Conservation (phyloP, 92 coral and sea anemone species). For the Umimayanthus chanpuru region DNA sequence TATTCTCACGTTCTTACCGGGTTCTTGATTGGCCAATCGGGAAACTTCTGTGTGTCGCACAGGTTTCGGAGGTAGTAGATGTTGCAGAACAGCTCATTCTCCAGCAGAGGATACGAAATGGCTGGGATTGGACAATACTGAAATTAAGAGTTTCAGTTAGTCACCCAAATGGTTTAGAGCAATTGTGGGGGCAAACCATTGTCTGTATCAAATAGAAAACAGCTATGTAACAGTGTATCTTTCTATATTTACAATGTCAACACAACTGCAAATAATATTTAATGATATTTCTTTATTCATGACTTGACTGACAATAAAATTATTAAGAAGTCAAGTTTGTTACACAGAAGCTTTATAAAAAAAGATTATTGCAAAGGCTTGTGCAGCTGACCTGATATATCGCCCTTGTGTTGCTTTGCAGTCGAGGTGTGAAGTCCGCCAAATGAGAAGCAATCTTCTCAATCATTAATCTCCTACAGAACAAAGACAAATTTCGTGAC, state of each 20-base stretch:
- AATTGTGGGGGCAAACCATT: no score
- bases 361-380: neutral
- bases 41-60: constrained; percentile 93
- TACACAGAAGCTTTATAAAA: no score
- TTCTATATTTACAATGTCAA: no score
- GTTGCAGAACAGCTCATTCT: constrained; percentile 95
- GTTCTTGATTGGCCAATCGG: constrained; percentile 98
- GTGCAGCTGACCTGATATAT: constrained; percentile 77
- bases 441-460: constrained; percentile 96
- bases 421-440: constrained; percentile 93
- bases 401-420: constrained; percentile 96
- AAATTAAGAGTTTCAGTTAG: constrained; percentile 11
- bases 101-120: constrained; percentile 87
- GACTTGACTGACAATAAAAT: no score
- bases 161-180: no score
- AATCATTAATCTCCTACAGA: constrained; percentile 90
- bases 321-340: no score
- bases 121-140: constrained; percentile 98
- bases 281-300: no score
- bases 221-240: neutral
- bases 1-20: constrained; percentile 73
- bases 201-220: neutral
- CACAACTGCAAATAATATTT: no score
- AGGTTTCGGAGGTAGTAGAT: constrained; percentile 94
- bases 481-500: neutral